These are phyloP conservation scores for Mythimna ferrago DNA, from an alignment of 2,888 invertebrate species.

Conservation along the genomic window DNA sequence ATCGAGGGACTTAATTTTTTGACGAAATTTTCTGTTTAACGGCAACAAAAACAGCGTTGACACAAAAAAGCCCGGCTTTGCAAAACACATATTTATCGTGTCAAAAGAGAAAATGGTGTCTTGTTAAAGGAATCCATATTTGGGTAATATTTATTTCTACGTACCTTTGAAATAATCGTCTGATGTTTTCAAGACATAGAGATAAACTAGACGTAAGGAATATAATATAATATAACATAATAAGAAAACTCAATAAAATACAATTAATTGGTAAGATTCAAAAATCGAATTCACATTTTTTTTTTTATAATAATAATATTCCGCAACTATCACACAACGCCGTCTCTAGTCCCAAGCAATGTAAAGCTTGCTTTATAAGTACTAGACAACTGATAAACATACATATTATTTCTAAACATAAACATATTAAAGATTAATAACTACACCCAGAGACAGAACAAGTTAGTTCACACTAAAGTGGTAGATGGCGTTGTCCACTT, in stretches of 20 bases:
- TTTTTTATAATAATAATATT: too few relatives aligned
- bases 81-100: conserved; percentile 47
- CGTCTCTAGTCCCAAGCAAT: too few relatives aligned
- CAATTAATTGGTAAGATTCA: background rate
- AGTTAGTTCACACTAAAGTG: too few relatives aligned
- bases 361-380: too few relatives aligned
- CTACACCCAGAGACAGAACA: too few relatives aligned
- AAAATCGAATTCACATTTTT: too few relatives aligned
- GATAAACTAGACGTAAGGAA: too few relatives aligned
- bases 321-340: too few relatives aligned
- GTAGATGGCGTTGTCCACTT: too few relatives aligned
- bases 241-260: background rate
- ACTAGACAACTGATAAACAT: too few relatives aligned
- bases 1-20: conserved; percentile 32
- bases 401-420: too few relatives aligned
- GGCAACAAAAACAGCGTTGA: conserved; percentile 2
- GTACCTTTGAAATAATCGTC: background rate
- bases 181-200: background rate
- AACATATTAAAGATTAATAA: too few relatives aligned
- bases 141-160: conserved; percentile 12
- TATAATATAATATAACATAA: background rate
- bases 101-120: conserved; percentile 36
- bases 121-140: conserved; percentile 25
- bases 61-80: conserved; percentile 18
- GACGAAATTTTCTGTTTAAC: conserved; percentile 26